These are phyloP conservation scores for Alloscopus bannaensis DNA, from an alignment of 2,888 invertebrate genomes.

Conservation along the genomic window DNA sequence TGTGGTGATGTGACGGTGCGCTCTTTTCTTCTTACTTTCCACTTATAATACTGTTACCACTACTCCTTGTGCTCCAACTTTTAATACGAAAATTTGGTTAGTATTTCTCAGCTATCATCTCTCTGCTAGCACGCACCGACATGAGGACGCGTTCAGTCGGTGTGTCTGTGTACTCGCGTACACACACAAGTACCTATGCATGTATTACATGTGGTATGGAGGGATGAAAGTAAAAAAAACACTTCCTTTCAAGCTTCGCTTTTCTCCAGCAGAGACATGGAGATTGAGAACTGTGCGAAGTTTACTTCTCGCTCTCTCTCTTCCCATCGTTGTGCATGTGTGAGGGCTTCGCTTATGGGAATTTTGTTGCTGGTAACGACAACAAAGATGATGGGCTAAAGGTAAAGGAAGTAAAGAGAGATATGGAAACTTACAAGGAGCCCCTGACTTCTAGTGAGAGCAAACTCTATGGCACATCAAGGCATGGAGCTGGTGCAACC, in stretches of 20 bases:
- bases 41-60: slow-evolving; percentile 12
- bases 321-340: background rate
- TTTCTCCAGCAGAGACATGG: no score
- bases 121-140: background rate
- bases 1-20: no score
- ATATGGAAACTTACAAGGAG: slow-evolving; percentile 20
- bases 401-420: slow-evolving; percentile 8
- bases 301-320: slow-evolving; percentile 13
- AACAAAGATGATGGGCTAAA: background rate
- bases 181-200: background rate
- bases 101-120: slow-evolving; percentile 3
- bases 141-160: no score
- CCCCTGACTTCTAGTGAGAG: slow-evolving; percentile 1
- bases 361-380: slow-evolving; percentile 1
- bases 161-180: no score
- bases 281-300: no score
- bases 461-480: no score
- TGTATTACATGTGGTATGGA: background rate
- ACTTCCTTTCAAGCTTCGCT: background rate
- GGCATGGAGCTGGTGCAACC: no score
- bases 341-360: slow-evolving; percentile 1
- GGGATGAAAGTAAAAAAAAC: slow-evolving; percentile 10
- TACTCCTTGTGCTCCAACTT: slow-evolving; percentile 1
- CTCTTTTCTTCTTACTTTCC: slow-evolving; percentile 10
- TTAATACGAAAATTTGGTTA: slow-evolving; percentile 8